Evolutionary conservation across 2,888 invertebrate species (phyloP).

Genomic region (Calameuta pallipes): DNA sequence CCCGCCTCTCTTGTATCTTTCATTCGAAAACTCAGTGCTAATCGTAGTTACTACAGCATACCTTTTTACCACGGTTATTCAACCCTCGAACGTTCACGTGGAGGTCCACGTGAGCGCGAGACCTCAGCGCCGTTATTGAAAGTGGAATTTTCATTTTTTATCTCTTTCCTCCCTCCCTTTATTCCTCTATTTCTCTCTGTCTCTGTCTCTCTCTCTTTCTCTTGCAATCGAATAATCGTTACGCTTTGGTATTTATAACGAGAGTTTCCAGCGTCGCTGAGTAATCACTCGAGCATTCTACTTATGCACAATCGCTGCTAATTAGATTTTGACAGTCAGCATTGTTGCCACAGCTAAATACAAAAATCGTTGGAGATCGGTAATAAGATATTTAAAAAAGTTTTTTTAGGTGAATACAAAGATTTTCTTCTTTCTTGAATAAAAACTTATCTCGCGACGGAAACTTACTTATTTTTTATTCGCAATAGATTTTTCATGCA

Average conservation of each 20-base stretch:
- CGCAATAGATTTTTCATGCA: background rate
- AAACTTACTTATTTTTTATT: background rate
- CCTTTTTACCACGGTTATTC: slow-evolving; percentile 4
- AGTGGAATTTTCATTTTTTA: slow-evolving; percentile 36
- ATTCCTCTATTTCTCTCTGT: background rate
- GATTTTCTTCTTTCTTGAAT: background rate
- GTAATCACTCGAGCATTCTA: background rate
- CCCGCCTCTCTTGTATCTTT: background rate
- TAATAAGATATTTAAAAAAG: background rate
- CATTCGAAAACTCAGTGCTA: background rate
- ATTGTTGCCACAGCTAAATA: background rate
- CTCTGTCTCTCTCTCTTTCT: background rate
- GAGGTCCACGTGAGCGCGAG: slow-evolving; percentile 55
- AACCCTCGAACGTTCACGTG: slow-evolving; percentile 58
- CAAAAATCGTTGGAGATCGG: background rate
- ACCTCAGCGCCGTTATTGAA: slow-evolving; percentile 50
- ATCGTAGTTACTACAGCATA: background rate
- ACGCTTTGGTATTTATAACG: background rate
- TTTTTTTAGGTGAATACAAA: background rate
- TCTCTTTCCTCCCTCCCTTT: background rate
- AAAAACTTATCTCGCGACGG: background rate
- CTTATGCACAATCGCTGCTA: background rate
- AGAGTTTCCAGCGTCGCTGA: background rate
- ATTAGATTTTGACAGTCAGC: background rate
- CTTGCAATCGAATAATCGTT: background rate